Percentiles rank a stretch among this genome's conserved stretches.
These are phyloP conservation scores for Lepidothrix coronata DNA, from an alignment of 2,113 vertebrate genomes.

Conservation along the genomic window DNA sequence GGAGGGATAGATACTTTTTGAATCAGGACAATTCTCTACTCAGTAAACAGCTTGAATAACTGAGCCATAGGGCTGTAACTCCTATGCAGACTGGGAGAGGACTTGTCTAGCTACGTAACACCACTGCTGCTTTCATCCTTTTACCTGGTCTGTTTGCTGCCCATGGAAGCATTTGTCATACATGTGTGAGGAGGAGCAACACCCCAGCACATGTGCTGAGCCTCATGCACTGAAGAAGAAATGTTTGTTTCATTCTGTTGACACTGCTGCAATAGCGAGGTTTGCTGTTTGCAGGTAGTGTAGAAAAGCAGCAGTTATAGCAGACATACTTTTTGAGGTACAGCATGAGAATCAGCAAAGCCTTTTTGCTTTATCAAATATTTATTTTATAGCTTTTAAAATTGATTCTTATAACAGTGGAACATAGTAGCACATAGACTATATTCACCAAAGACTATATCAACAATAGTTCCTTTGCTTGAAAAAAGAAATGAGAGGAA, in stretches of 20 bases:
- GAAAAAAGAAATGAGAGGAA: not conserved
- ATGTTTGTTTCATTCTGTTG: not conserved
- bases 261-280: not conserved
- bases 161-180: not conserved
- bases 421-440: not conserved
- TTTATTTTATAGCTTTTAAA: not conserved
- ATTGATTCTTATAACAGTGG: not conserved
- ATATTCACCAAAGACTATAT: not conserved
- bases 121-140: not conserved
- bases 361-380: not conserved
- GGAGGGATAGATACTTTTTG: not conserved
- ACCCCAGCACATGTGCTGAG: not conserved
- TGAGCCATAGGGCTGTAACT: not conserved
- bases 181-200: not conserved
- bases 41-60: not conserved
- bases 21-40: not conserved
- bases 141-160: not conserved
- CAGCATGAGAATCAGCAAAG: not conserved
- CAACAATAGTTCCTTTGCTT: not conserved
- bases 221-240: not conserved
- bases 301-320: not conserved
- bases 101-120: not conserved
- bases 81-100: not conserved
- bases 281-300: not conserved
- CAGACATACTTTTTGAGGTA: not conserved